These are phyloP conservation scores for Epizoanthus illoricatus DNA, from an alignment of 92 coral and sea anemone genomes.

Conservation along the genomic window DNA sequence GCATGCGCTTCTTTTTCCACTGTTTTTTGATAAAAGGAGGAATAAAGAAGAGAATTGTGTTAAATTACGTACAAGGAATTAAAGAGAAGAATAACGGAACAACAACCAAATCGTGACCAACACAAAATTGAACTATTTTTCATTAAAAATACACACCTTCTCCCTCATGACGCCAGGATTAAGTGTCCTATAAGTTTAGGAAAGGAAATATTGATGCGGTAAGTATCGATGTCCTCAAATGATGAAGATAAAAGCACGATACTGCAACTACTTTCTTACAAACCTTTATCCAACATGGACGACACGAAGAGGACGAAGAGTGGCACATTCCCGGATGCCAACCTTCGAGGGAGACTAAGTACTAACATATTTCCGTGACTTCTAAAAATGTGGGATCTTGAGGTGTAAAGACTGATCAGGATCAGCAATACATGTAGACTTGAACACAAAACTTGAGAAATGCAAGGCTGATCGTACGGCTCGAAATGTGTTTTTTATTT, in stretches of 20 bases:
- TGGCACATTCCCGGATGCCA: conserved; percentile 27
- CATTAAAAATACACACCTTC: conserved; percentile 5
- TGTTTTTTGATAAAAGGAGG: not conserved
- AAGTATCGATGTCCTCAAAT: conserved; percentile 19
- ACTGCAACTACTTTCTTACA: not conserved
- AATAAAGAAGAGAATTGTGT: not conserved
- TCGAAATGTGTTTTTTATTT: no score
- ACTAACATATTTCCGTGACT: not conserved
- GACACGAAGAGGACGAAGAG: conserved; percentile 29
- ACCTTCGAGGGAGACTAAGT: conserved; percentile 10
- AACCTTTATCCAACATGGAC: conserved; percentile 36
- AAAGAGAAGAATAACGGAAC: not conserved
- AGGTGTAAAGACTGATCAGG: no score
- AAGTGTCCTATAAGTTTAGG: conserved; percentile 11
- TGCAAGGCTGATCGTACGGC: no score
- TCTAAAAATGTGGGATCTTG: no score
- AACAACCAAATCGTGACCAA: not conserved
- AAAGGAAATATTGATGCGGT: not conserved
- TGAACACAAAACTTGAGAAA: no score
- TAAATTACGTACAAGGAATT: not conserved
- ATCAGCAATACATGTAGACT: no score
- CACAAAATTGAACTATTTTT: not conserved
- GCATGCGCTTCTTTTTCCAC: conserved; percentile 42
- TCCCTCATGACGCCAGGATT: conserved; percentile 47
- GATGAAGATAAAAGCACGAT: conserved; percentile 2